phyloP scores from a whole-genome alignment of 2,797 vertebrate species.

The Myotis daubentonii region DNA sequence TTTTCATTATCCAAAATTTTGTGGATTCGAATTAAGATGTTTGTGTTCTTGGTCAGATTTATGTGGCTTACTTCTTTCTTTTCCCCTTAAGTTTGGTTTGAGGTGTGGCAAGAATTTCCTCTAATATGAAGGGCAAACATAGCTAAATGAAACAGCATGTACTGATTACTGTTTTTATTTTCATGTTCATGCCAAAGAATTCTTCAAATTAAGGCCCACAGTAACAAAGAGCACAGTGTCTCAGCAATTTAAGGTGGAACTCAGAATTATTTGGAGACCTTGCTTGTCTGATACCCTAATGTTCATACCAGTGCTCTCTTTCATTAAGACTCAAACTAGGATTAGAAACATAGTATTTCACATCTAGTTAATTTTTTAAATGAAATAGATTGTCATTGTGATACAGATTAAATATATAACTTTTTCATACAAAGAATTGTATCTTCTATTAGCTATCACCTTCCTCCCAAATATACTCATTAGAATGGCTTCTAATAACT shows the following conservation, averaged over 20 bases:
- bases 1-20: conserved; percentile 82
- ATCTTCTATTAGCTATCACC: background rate
- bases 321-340: background rate
- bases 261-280: conserved; percentile 33
- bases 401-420: conserved; percentile 18
- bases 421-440: background rate
- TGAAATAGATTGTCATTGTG: background rate
- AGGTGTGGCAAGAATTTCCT: conserved; percentile 85
- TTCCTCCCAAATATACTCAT: background rate
- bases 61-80: conserved; percentile 84
- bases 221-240: conserved; percentile 51
- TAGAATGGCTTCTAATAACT: background rate
- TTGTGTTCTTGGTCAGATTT: conserved; percentile 84
- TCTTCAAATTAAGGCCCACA: conserved; percentile 72
- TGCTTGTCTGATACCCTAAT: background rate
- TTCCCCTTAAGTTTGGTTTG: conserved; percentile 84
- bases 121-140: conserved; percentile 80
- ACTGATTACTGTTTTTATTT: conserved; percentile 79
- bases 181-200: conserved; percentile 75
- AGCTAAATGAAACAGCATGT: conserved; percentile 83
- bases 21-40: conserved; percentile 84
- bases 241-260: conserved; percentile 74
- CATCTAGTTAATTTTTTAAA: conserved; percentile 53
- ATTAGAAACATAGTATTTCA: conserved; percentile 30
- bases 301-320: conserved; percentile 20